phyloP scores from a whole-genome alignment of 2,113 vertebrate genomes.

The Jaculus jaculus region DNA sequence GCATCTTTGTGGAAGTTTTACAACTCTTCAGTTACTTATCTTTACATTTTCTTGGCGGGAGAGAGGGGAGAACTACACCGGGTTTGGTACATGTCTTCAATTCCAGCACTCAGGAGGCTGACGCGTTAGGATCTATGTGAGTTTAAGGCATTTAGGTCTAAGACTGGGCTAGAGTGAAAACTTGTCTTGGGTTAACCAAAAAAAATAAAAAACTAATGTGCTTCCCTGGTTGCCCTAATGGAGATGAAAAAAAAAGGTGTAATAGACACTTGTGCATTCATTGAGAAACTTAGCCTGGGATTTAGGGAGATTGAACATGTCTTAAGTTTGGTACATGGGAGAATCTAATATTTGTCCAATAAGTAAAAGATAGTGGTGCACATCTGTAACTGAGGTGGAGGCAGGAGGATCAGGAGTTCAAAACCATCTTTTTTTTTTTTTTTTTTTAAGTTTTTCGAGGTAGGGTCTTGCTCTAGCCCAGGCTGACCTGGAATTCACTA shows the following conservation, averaged over 20 bases:
- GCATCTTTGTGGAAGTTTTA: neutral
- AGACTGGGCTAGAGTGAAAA: no score
- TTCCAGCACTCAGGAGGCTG: no score
- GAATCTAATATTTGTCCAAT: neutral
- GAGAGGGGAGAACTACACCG: no score
- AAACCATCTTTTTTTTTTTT: neutral
- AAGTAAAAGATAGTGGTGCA: neutral
- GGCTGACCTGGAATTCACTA: neutral
- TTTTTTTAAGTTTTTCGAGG: neutral
- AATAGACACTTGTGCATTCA: neutral
- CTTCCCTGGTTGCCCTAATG: neutral
- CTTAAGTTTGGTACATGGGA: neutral
- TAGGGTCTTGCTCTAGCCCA: no score
- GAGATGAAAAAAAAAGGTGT: neutral
- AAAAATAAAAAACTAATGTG: neutral
- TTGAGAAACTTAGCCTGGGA: neutral
- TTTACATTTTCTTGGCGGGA: neutral
- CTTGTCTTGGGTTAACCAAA: neutral
- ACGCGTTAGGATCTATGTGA: no score
- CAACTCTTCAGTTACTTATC: neutral
- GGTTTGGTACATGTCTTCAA: no score
- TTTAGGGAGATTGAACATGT: conserved; percentile 3
- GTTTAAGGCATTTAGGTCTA: no score
- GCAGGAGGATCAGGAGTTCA: no score
- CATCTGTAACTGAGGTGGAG: neutral